phyloP scores from a whole-genome alignment of 2,888 invertebrate genomes.

The Microplitis manilae region DNA sequence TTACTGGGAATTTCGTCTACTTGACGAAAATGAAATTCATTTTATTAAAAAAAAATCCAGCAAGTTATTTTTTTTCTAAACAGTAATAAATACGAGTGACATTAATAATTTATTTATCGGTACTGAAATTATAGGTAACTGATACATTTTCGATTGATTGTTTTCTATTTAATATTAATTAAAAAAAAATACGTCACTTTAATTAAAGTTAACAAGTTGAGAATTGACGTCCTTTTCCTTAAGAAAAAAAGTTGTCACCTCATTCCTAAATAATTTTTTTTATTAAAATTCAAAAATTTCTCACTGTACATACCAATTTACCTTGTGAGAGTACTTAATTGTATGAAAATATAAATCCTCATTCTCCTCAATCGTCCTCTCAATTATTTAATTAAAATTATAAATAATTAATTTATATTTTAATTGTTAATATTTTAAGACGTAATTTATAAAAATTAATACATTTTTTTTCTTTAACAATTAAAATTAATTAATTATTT shows the following conservation, averaged over 20 bases:
- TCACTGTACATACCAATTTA: not conserved
- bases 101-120: too few relatives aligned
- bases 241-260: not conserved
- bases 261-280: not conserved
- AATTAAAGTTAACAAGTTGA: too few relatives aligned
- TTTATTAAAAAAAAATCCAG: too few relatives aligned
- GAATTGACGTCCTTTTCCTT: too few relatives aligned
- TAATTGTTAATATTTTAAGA: not conserved
- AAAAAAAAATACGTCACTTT: too few relatives aligned
- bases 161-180: too few relatives aligned
- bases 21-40: too few relatives aligned
- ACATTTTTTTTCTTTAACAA: not conserved
- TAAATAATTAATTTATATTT: not conserved
- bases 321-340: not conserved
- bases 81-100: too few relatives aligned
- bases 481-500: not conserved
- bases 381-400: not conserved
- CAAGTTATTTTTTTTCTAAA: too few relatives aligned
- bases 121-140: too few relatives aligned
- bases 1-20: too few relatives aligned
- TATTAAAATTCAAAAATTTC: conserved; percentile 6
- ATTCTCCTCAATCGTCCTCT: not conserved
- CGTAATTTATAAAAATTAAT: not conserved
- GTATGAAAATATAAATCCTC: not conserved
- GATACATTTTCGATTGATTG: too few relatives aligned